Evolutionary conservation across 2,113 vertebrate genomes (phyloP).

Genomic region (Sitta europaea): DNA sequence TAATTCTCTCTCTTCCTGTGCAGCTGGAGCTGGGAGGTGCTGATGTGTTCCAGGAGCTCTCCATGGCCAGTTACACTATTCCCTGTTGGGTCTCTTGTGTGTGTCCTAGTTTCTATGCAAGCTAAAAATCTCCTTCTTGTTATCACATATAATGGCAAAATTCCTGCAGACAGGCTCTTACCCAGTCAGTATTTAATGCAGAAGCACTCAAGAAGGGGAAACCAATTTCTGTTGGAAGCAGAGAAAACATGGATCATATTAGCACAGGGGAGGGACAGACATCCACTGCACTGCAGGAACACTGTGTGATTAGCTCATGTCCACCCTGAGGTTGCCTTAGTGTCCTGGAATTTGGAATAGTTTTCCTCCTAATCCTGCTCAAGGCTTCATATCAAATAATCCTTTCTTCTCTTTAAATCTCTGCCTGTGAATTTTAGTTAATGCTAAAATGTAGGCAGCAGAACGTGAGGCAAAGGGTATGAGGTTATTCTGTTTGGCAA

Average conservation of each 20-base stretch:
- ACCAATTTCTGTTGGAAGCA: background rate
- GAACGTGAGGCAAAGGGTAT: background rate
- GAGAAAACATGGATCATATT: background rate
- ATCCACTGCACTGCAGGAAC: background rate
- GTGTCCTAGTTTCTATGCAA: background rate
- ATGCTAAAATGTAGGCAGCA: background rate
- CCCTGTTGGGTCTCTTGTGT: background rate
- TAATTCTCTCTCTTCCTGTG: background rate
- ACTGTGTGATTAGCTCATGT: background rate
- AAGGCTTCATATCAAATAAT: background rate
- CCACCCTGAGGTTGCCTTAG: background rate
- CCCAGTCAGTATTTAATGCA: background rate
- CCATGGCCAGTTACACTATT: background rate
- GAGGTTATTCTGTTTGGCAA: background rate
- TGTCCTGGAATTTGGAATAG: background rate
- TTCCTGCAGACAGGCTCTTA: background rate
- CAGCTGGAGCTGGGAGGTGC: background rate
- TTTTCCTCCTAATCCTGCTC: background rate
- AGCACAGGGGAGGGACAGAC: background rate
- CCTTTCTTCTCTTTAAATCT: background rate
- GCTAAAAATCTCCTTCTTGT: background rate
- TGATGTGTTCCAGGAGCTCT: background rate
- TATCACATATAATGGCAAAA: background rate
- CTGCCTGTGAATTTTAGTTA: background rate
- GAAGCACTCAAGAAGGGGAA: background rate